Evolutionary conservation across 2,797 vertebrate genomes (phyloP).

Genomic region (Arctocebus calabarensis): DNA sequence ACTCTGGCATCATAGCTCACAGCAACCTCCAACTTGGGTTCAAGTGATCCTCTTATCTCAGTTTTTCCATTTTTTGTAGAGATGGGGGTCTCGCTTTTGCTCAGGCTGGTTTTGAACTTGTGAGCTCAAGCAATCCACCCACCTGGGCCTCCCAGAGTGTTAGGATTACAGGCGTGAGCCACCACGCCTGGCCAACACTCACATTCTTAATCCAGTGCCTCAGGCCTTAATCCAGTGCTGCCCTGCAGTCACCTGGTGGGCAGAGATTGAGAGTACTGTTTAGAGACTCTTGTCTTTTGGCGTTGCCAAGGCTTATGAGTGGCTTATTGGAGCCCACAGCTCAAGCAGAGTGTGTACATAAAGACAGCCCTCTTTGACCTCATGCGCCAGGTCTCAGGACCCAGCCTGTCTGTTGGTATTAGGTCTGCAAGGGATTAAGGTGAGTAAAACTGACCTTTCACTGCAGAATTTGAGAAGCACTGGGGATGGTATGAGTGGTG

Average conservation of each 20-base stretch:
- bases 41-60: too few species aligned
- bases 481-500: background rate
- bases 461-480: background rate
- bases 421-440: background rate
- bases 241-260: background rate
- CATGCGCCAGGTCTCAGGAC: background rate
- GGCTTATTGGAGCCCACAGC: background rate
- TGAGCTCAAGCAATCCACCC: too few species aligned
- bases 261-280: background rate
- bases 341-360: background rate
- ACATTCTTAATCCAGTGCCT: background rate
- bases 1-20: too few species aligned
- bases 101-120: too few species aligned
- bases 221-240: background rate
- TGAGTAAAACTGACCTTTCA: background rate
- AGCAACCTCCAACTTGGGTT: too few species aligned
- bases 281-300: background rate
- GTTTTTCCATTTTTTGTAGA: too few species aligned
- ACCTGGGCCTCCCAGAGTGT: too few species aligned
- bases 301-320: fast-evolving
- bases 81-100: too few species aligned
- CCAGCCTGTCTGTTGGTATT: background rate
- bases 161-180: too few species aligned
- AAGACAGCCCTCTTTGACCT: background rate
- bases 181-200: too few species aligned